Conservation (phyloP, 2,113 vertebrate species). For the Tachysurus fulvidraco region DNA sequence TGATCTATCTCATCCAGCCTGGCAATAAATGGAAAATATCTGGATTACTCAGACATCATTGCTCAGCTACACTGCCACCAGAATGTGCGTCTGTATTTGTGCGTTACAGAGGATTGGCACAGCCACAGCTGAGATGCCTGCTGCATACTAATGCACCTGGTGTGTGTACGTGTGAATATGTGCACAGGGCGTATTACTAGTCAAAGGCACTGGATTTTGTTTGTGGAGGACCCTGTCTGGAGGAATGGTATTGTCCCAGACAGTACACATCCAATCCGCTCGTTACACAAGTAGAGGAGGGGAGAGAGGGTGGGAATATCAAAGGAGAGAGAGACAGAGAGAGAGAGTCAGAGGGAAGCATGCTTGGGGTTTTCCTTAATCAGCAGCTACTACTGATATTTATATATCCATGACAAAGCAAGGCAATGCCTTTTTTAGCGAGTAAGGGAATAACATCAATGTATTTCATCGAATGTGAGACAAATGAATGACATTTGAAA, state of each 20-base stretch:
- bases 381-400: constrained; percentile 32
- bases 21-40: constrained; percentile 34
- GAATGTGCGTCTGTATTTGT: constrained; percentile 12
- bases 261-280: constrained; percentile 40
- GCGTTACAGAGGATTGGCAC: constrained; percentile 36
- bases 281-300: not conserved
- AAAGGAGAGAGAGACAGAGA: constrained; percentile 58
- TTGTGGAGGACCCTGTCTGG: constrained; percentile 72
- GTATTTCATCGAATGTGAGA: constrained; percentile 13
- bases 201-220: not conserved
- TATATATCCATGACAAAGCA: constrained; percentile 33
- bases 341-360: constrained; percentile 45
- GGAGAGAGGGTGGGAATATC: not conserved
- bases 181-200: constrained; percentile 16
- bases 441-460: constrained; percentile 22
- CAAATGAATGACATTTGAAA: not conserved
- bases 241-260: constrained; percentile 75
- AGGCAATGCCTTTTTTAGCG: constrained; percentile 9
- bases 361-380: constrained; percentile 32
- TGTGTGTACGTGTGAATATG: constrained; percentile 14
- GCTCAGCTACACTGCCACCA: constrained; percentile 49
- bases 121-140: constrained; percentile 46
- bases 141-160: constrained; percentile 60
- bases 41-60: constrained; percentile 41
- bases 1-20: not conserved